Base-by-base conservation (phyloP, 2,113 vertebrate species). In the Sinocyclocheilus anophthalmus region DNA sequence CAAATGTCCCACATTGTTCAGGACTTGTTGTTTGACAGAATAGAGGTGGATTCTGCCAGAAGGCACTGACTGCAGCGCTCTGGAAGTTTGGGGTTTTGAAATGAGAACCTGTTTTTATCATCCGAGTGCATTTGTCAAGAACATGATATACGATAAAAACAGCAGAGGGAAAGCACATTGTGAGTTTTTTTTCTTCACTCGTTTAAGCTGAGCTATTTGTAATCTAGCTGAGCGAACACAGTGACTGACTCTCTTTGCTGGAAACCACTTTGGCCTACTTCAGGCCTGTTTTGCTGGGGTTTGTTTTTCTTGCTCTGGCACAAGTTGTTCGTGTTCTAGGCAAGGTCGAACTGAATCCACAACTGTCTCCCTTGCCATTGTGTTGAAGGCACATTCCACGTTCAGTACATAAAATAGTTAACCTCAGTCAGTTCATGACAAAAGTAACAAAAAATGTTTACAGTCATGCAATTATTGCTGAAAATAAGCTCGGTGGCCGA, bases 261-360 rank as follows among this genome's bases (percentile, higher is more conserved):
- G 59, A 81, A 48, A 65, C 79, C 8, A 65, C 82, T 86, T 76
- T 57, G 80, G 75, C 30, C 18, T 65, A 39, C 45, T 78, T 85
- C 57, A 10, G 61, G 33, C n/a, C 65, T 85, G 84, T 75, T 55
- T 67, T 79, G 70, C 30, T 63, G 65, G 73, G 63, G 73, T 78
- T 84, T 87, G 76, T 78, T 80, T 30, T 73, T 37, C 67, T 75
- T 61, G 37, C 37, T 79, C 24, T 45, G 33, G 30, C 55, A 67
- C 20, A 45, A 24, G 24, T 20, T 73, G 61, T 45, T 65, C 16
- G 5, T 37, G 22, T 53, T 24, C n/a, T 75, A 13, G 80, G 55
- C 50, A 61, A 81, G 65, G 84, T 59, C 18, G 33, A 10, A 30
- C 22, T 48, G 10, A 73, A 70, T 42, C 45, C 30, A 63, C 12